phyloP scores from a whole-genome alignment of 1,140 invertebrate genomes.

The Calliopsis andreniformis region DNA sequence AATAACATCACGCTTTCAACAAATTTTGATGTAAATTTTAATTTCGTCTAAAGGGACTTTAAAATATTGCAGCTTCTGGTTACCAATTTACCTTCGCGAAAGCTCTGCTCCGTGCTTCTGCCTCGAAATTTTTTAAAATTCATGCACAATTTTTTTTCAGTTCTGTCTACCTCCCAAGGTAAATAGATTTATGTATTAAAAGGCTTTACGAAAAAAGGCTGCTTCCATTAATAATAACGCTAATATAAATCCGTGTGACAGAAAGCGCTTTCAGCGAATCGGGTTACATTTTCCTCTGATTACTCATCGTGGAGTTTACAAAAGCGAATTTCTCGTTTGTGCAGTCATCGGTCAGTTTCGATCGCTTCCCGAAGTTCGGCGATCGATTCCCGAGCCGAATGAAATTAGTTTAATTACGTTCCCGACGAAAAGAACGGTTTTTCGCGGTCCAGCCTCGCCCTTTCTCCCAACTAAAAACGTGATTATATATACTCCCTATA shows the following conservation, averaged over 20 bases:
- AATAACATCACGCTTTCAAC: too few species aligned
- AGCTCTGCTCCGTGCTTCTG: too few species aligned
- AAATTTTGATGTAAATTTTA: too few species aligned
- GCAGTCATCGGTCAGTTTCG: neutral
- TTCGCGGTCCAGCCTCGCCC: neutral
- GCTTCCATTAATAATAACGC: too few species aligned
- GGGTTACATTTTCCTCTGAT: constrained; percentile 13
- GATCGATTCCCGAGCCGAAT: constrained; percentile 15
- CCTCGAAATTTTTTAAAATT: too few species aligned
- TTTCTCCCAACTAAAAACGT: constrained; percentile 16
- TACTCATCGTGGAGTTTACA: constrained; percentile 8
- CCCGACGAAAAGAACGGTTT: neutral
- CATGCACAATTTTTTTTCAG: too few species aligned
- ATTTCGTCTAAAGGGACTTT: too few species aligned
- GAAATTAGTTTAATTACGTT: constrained; percentile 43
- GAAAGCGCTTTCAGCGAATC: neutral
- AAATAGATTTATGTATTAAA: too few species aligned
- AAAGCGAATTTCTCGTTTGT: constrained; percentile 12
- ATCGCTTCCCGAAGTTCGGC: neutral
- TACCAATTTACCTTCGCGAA: too few species aligned
- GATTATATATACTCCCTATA: constrained; percentile 45
- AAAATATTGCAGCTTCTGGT: too few species aligned
- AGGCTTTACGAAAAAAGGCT: too few species aligned
- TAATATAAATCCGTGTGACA: neutral
- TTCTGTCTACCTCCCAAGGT: too few species aligned